These are phyloP conservation scores for Idaea aversata DNA, from an alignment of 2,888 invertebrate species.

Conservation along the genomic window DNA sequence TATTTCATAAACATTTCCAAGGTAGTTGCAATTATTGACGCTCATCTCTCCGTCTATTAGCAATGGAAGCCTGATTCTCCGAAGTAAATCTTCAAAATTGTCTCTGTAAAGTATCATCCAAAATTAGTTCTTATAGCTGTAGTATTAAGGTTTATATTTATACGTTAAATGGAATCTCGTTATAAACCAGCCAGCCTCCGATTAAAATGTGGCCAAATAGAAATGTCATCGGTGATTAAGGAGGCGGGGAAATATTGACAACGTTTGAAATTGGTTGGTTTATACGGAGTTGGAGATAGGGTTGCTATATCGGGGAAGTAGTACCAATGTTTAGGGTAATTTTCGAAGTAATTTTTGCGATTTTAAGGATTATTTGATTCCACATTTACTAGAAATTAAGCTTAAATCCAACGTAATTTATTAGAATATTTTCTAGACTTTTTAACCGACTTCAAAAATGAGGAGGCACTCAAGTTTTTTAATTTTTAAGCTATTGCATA, in stretches of 20 bases:
- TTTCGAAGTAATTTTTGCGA: not conserved
- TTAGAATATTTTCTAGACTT: too few species aligned
- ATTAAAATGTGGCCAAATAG: conserved; percentile 35
- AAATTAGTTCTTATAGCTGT: conserved; percentile 7
- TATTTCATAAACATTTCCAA: too few species aligned
- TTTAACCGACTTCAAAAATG: too few species aligned
- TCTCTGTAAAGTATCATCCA: not conserved
- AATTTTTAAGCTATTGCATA: too few species aligned
- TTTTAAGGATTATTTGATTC: too few species aligned
- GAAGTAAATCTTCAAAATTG: not conserved
- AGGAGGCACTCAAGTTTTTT: too few species aligned
- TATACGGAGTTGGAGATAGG: conserved; percentile 31
- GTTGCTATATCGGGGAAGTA: conserved; percentile 25
- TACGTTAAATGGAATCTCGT: not conserved
- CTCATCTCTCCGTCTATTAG: too few species aligned
- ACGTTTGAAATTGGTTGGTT: conserved; percentile 43
- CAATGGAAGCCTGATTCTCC: not conserved
- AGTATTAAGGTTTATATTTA: conserved; percentile 14
- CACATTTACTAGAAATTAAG: too few species aligned
- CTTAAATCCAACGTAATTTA: too few species aligned
- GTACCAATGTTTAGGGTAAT: conserved; percentile 8
- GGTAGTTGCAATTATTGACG: too few species aligned
- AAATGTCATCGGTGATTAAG: conserved; percentile 22
- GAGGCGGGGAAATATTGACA: conserved; percentile 31
- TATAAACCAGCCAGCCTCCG: conserved; percentile 33